These are phyloP conservation scores for Poecilus cupreus DNA, from an alignment of 2,888 invertebrate species.

Conservation along the genomic window DNA sequence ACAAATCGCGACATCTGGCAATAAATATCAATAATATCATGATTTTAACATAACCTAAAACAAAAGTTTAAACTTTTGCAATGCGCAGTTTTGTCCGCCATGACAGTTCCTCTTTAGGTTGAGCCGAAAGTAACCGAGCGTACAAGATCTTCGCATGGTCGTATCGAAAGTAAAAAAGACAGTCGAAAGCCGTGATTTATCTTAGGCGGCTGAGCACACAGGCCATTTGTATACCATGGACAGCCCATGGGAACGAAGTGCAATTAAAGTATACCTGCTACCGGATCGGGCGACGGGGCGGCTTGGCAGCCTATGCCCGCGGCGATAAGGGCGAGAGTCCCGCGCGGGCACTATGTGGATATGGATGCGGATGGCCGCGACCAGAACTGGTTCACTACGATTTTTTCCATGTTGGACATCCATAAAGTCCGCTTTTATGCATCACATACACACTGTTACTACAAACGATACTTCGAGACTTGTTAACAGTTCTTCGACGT, in stretches of 20 bases:
- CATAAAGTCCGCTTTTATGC: slow-evolving; percentile 44
- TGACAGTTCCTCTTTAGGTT: not conserved
- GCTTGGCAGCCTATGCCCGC: not conserved
- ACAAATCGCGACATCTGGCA: not conserved
- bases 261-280: slow-evolving; percentile 58
- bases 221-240: slow-evolving; percentile 59
- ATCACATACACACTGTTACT: slow-evolving; percentile 24
- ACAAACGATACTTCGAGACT: not conserved
- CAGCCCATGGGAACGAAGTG: slow-evolving; percentile 58
- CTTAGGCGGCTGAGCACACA: slow-evolving; percentile 58
- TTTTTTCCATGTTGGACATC: slow-evolving; percentile 47
- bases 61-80: not conserved
- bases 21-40: not conserved
- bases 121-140: slow-evolving; percentile 42
- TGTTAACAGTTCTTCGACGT: slow-evolving; percentile 27
- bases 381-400: slow-evolving; percentile 50
- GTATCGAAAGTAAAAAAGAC: slow-evolving; percentile 50
- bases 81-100: slow-evolving; percentile 57
- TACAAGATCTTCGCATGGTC: slow-evolving; percentile 21
- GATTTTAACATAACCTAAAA: not conserved
- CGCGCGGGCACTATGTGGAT: slow-evolving; percentile 38
- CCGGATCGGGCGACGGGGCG: slow-evolving; percentile 43
- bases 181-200: slow-evolving; percentile 58
- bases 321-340: slow-evolving; percentile 42
- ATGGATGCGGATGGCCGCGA: slow-evolving; percentile 40